Conservation (phyloP, 1,140 invertebrate genomes). For the Lucilia cuprina region DNA sequence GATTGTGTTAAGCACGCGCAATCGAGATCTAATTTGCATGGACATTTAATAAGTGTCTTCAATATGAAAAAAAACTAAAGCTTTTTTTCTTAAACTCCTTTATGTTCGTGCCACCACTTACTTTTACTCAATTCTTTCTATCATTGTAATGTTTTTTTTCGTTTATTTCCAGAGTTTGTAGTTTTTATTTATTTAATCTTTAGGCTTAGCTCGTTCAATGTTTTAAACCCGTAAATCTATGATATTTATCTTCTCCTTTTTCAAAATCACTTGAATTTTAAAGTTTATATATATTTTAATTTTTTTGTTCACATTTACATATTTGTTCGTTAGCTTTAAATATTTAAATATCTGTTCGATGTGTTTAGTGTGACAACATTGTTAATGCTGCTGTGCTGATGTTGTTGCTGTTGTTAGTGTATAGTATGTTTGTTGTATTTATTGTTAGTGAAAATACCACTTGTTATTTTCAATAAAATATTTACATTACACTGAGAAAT, state of each 20-base stretch:
- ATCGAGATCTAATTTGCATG: conserved; percentile 35
- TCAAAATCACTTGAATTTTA: not conserved
- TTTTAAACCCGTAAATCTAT: not conserved
- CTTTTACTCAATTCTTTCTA: not conserved
- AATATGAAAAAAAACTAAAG: not conserved
- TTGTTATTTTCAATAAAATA: not conserved
- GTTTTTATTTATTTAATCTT: not conserved
- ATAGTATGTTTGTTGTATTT: not conserved
- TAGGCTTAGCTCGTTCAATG: not conserved
- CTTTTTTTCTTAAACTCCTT: not conserved
- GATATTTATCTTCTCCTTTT: conserved; percentile 11
- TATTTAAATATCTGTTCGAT: conserved; percentile 12
- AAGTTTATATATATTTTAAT: not conserved
- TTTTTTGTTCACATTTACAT: not conserved
- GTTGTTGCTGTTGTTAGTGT: not conserved
- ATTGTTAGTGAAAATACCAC: conserved; percentile 11
- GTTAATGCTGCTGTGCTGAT: not conserved
- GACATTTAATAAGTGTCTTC: conserved; percentile 9
- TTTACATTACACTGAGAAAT: not conserved
- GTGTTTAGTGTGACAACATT: not conserved
- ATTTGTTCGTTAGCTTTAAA: not conserved
- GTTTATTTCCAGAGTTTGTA: not conserved
- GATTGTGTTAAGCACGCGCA: conserved; percentile 7
- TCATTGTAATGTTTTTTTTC: not conserved
- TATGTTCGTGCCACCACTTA: not conserved